Evolutionary conservation across 2,888 invertebrate species (phyloP), one percentile per base, ranked within the genome.

Genomic region (Mechanitis messenoides): DNA sequence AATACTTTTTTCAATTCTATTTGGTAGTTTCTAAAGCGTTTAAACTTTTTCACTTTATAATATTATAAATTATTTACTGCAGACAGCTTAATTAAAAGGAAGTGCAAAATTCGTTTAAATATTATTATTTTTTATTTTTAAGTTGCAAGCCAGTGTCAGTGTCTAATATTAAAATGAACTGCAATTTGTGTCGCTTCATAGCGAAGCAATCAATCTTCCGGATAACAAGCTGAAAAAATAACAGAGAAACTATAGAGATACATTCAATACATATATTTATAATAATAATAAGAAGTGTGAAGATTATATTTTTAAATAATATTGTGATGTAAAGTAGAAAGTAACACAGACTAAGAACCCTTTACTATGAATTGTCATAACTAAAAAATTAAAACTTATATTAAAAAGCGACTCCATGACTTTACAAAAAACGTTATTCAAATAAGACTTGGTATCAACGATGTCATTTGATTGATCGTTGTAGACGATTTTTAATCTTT

Each of bases 391-490:
- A 42, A n/a, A 38, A 46, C 46, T 61, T 54, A 53, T 58, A 46
- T 57, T 35, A 9, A 53, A 28, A 45, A 20, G 6, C 9, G 1
- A 9, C 56, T 53, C 45, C 53, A 55, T 63, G 67, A 45, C 64
- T 67, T 64, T 53, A 63, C 55, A 50, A 66, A 73, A 72, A 67
- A 72, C 74, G 69, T 74, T 86, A 87, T 87, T 85, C 81, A 87
- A 87, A 87, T 86, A 84, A 84, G 84, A 78, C 77, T 72, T 78
- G 71, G 69, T 73, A 76, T 76, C 74, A 74, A 74, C 77, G 79
- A 83, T 82, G 82, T 82, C 81, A 75, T 72, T 79, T 89, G 88
- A 89, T 89, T 82, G 89, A 89, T 88, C 75, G 82, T 79, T 78
- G 72, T 72, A 71, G 77, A 80, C 79, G 78, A 81, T 84, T 88